phyloP scores from a whole-genome alignment of 2,113 vertebrate genomes.

The human region GRCh38 chr17:9064001-9064500 shows the following conservation, averaged over 20 bases:
- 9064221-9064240: no score
- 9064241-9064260: not conserved
- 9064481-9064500: not conserved
- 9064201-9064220: not conserved
- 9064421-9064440: not conserved
- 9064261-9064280: not conserved
- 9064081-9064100: not conserved
- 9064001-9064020: not conserved
- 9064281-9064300: not conserved
- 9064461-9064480: not conserved
- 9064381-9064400: not conserved
- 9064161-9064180: not conserved
- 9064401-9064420: not conserved
- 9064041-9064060: not conserved
- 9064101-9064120: not conserved
- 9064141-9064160: not conserved
- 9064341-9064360: not conserved
- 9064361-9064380: not conserved
- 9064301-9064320: rapidly evolving
- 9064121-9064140: not conserved
- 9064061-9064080: not conserved
- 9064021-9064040: not conserved
- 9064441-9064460: not conserved
- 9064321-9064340: not conserved
- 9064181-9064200: not conserved